Conservation (phyloP, 2,797 vertebrate genomes). For the Diceros bicornis region DNA sequence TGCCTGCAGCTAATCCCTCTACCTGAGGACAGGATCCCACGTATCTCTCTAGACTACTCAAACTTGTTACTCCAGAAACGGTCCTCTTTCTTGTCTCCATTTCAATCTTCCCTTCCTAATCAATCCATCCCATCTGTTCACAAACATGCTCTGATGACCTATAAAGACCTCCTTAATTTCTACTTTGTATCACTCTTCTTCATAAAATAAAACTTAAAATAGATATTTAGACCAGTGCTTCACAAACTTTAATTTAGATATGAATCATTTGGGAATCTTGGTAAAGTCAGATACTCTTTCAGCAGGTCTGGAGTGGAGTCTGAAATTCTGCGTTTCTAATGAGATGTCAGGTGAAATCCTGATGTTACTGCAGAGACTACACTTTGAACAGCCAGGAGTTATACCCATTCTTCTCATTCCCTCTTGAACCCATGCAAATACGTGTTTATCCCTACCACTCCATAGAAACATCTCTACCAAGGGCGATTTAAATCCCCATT, state of each 20-base stretch:
- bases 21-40: not conserved
- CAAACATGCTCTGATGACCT: not conserved
- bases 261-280: not conserved
- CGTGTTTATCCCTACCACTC: not conserved
- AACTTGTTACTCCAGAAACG: not conserved
- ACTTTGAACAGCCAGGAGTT: not conserved
- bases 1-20: not conserved
- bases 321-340: not conserved
- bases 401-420: not conserved
- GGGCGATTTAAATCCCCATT: not conserved
- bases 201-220: not conserved
- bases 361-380: not conserved
- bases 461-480: not conserved
- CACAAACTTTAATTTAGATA: not conserved
- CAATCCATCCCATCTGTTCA: not conserved
- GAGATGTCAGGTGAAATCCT: not conserved
- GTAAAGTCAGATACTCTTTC: not conserved
- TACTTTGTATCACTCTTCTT: not conserved
- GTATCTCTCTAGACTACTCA: not conserved
- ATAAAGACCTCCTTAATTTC: not conserved
- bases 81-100: not conserved
- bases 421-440: not conserved
- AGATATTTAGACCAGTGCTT: not conserved
- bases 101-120: not conserved
- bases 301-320: not conserved